phyloP scores from a whole-genome alignment of 2,888 invertebrate genomes.

The Pachycephus smyrnensis region DNA sequence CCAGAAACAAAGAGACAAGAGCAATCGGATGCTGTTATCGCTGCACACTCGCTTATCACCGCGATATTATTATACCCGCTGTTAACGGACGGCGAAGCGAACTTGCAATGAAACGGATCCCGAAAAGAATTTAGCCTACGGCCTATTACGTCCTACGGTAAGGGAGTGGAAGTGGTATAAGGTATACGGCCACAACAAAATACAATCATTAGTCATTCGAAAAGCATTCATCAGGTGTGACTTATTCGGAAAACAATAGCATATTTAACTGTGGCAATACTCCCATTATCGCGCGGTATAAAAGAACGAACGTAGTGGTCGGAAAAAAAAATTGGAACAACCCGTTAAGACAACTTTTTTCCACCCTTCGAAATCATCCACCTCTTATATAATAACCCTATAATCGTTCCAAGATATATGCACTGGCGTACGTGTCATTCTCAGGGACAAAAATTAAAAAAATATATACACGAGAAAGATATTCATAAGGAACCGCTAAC shows the following conservation, averaged over 20 bases:
- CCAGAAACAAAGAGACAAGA: slow-evolving; percentile 13
- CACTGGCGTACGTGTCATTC: background rate
- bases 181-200: slow-evolving; percentile 20
- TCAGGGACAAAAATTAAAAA: background rate
- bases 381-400: background rate
- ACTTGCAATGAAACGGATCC: slow-evolving; percentile 21
- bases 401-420: background rate
- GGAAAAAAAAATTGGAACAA: background rate
- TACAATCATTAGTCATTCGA: slow-evolving; percentile 41
- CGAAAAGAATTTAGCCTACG: slow-evolving; percentile 33
- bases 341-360: background rate
- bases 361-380: background rate
- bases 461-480: background rate
- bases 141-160: slow-evolving; percentile 14
- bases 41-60: background rate
- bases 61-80: background rate
- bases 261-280: slow-evolving; percentile 31
- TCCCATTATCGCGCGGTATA: slow-evolving; percentile 25
- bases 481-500: background rate
- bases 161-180: slow-evolving; percentile 6
- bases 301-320: background rate
- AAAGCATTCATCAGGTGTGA: slow-evolving; percentile 33
- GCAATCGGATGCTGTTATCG: background rate
- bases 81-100: slow-evolving; percentile 9
- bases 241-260: slow-evolving; percentile 48